Base-by-base conservation (phyloP, 2,797 vertebrate genomes). In the Ambastaia sidthimunki region DNA sequence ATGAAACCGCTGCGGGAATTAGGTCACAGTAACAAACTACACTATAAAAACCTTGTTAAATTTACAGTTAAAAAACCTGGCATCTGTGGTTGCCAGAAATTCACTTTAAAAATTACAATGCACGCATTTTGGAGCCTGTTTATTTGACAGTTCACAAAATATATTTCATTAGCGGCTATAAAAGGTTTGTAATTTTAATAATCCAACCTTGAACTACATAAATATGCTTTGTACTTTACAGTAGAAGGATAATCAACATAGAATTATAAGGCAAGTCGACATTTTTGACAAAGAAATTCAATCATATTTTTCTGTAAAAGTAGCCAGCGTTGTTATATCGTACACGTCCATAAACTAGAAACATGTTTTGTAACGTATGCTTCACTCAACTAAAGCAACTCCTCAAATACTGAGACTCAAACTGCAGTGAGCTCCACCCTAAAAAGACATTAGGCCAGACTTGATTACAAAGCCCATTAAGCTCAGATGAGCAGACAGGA, bases 391-490 rank as follows among this genome's bases (percentile, higher is more conserved):
- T 23, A 59, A 23, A n/a, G 50, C 55, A 59, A 59, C 55, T 59
- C 55, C 23, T 59, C 7, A 18, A 16, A 63, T 37, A 16, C 60
- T 5, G 16, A 37, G 31, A 28, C 31, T 65, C 16, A 19, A 65
- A 37, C 34, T 59, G 31, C 18, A 71, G 68, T 23, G 66, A 69
- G 72, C 63, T 71, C 75, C 78, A 76, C 71, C 82, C 80, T 82
- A 16, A 68, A 71, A 75, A 69, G 73, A 82, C 82, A 41, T 85
- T 81, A 87, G 57, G 70, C 76, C 83, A 70, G 81, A 79, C 82
- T 76, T 84, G 87, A 86, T 84, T 90, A 89, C 84, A 86, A 85
- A 70, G 81, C 81, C 84, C 86, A 91, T 85, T 80, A 76, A 37
- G 7, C 37, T 54, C 57, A 66, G 78, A 73, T 48, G 54, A 76